Base-by-base conservation (phyloP, 2,113 vertebrate species). In the Thermophis baileyi region DNA sequence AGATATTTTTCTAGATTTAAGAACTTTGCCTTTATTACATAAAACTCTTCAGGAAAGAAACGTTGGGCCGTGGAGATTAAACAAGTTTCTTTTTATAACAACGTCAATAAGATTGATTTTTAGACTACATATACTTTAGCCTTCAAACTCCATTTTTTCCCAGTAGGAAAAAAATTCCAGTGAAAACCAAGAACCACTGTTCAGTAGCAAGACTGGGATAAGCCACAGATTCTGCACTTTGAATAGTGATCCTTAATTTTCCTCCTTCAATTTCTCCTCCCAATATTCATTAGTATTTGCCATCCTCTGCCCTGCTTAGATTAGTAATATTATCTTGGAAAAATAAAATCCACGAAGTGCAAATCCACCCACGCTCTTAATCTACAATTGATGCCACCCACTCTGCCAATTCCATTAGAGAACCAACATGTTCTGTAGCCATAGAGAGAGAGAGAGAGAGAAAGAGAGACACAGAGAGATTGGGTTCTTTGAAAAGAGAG, bases 311-410 rank as follows among this genome's bases (percentile, higher is more conserved):
- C 69, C 54, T 91, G 53, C 63, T 35, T 89, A 57, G 63, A 85
- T 91, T 91, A 63, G 46, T 88, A 91, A 85, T 44, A 89, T 44
- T 92, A 86, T 88, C 57, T 88, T 46, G 40, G 60, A 47, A 60
- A 60, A 86, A 55, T 30, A 88, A 91, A 55, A 25, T 46, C 49
- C 85, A 69, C 81, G 69, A 86, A 87, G 92, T 87, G 89, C 74
- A 87, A 63, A 90, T 90, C 81, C 54, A 87, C 92, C 92, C 92
- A 93, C 92, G 60, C 46, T 49, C 35, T 90, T 54, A 90, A 93
- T 90, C 55, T 86, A 90, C 88, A 93, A 51, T 87, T 86, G 81
- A 93, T 87, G 88, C 88, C 74, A 90, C 92, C 92, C 74, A 93
- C 92, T 93, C 89, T 90, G 89, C 88, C 74, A 93, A 44, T 85